These are phyloP conservation scores for Platalea minor DNA, from an alignment of 2,797 vertebrate species.

Conservation along the genomic window DNA sequence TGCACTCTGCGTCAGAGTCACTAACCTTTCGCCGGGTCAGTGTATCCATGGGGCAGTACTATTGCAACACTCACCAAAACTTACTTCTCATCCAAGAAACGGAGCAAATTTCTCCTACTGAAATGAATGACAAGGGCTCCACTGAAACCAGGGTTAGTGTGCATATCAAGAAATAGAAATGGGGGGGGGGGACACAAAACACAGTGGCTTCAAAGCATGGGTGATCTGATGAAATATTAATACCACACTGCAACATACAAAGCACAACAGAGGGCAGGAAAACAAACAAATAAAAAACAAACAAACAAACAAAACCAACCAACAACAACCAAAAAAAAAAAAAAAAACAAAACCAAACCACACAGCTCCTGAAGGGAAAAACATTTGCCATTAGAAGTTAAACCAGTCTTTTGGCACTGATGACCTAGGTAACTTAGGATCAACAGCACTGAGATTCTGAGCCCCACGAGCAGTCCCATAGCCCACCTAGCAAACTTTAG, in stretches of 20 bases:
- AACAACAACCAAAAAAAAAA: too few species aligned
- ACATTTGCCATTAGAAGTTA: background rate
- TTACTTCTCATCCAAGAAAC: background rate
- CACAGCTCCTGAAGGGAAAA: background rate
- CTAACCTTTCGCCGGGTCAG: background rate
- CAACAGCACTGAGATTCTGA: background rate
- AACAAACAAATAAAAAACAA: background rate
- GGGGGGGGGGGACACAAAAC: too few species aligned
- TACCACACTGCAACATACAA: background rate
- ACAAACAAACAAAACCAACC: background rate
- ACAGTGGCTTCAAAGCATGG: background rate
- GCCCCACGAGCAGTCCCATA: background rate
- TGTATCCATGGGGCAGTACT: too few species aligned
- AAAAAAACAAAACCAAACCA: background rate
- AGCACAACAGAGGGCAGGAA: background rate
- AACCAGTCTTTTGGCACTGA: background rate
- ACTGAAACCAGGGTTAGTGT: background rate
- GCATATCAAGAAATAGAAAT: background rate
- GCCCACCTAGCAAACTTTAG: background rate
- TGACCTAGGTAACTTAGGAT: background rate
- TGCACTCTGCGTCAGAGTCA: background rate
- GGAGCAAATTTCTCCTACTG: background rate
- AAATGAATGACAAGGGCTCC: background rate
- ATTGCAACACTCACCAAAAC: background rate
- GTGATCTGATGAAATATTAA: background rate